Conservation (phyloP, 2,113 vertebrate genomes). For the Pantherophis guttatus region DNA sequence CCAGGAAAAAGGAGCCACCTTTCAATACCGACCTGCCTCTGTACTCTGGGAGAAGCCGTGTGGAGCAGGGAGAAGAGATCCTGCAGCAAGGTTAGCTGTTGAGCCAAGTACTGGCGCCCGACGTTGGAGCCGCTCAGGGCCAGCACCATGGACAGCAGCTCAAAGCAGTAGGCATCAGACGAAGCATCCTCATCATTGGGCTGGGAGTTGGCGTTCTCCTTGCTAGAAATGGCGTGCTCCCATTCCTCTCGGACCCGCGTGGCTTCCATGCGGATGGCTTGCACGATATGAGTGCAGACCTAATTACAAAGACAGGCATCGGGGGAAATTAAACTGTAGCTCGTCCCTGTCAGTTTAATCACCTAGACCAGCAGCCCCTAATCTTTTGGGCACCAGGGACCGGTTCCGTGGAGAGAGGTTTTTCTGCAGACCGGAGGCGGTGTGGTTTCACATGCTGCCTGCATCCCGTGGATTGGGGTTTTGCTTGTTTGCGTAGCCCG, state of each 20-base stretch:
- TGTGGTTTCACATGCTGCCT: not conserved
- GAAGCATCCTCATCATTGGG: conserved; percentile 93
- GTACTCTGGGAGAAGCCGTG: conserved; percentile 94
- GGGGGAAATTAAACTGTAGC: not conserved
- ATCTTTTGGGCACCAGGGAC: not conserved
- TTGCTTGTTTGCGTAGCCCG: not conserved
- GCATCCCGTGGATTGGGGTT: not conserved
- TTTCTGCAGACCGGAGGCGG: fast-evolving
- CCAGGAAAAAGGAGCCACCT: fast-evolving
- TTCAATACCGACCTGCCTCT: conserved; percentile 85
- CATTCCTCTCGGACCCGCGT: conserved; percentile 96
- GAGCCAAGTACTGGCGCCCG: conserved; percentile 93
- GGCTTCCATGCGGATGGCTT: conserved; percentile 97
- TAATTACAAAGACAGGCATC: conserved; percentile 40
- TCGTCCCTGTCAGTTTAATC: not conserved
- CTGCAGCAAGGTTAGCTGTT: conserved; percentile 95
- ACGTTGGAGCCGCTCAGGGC: conserved; percentile 96
- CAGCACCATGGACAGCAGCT: conserved; percentile 96
- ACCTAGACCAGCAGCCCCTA: not conserved
- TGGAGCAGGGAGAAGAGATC: conserved; percentile 96
- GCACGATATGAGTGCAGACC: conserved; percentile 98
- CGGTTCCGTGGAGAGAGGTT: not conserved
- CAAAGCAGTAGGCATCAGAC: conserved; percentile 96
- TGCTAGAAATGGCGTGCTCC: conserved; percentile 98
- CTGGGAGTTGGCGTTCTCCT: conserved; percentile 97